phyloP scores from a whole-genome alignment of 1,140 invertebrate species.

The Anoplophora glabripennis region DNA sequence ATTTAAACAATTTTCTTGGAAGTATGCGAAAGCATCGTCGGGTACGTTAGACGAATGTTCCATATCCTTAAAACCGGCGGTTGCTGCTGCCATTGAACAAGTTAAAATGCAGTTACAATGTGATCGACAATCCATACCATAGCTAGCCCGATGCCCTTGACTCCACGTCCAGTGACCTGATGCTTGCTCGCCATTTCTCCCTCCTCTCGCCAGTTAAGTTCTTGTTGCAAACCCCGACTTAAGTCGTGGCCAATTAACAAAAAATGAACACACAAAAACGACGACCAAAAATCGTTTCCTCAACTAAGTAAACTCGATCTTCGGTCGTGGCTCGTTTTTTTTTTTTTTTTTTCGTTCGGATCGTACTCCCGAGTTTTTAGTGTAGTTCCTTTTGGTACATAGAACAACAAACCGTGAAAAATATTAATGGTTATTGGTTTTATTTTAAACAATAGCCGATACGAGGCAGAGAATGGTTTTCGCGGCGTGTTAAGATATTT shows the following conservation, averaged over 20 bases:
- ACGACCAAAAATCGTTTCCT: slow-evolving; percentile 6
- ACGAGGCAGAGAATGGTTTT: slow-evolving; percentile 4
- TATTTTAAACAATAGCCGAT: slow-evolving; percentile 9
- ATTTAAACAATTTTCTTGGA: no score
- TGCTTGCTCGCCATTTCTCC: slow-evolving; percentile 37
- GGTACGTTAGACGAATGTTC: no score
- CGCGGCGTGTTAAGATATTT: slow-evolving; percentile 4
- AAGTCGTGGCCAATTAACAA: slow-evolving; percentile 11
- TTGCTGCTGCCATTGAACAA: slow-evolving; percentile 20
- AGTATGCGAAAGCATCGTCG: no score
- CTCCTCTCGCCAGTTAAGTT: slow-evolving; percentile 18
- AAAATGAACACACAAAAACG: slow-evolving; percentile 3
- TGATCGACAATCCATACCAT: slow-evolving; percentile 38
- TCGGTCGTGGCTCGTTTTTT: background rate
- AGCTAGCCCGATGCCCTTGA: slow-evolving; percentile 39
- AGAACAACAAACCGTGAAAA: slow-evolving; percentile 7
- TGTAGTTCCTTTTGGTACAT: background rate
- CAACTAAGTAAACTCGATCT: background rate
- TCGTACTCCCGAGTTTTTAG: background rate
- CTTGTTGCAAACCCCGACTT: slow-evolving; percentile 10
- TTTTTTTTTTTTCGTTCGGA: background rate
- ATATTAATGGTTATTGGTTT: slow-evolving; percentile 11
- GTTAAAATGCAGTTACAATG: slow-evolving; percentile 25
- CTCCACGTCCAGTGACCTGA: slow-evolving; percentile 44
- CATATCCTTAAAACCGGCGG: slow-evolving; percentile 9